A percentile compares a stretch with the other conserved stretches of the same genome.
Conservation (phyloP, 2,888 invertebrate species). For the Bugula neritina region DNA sequence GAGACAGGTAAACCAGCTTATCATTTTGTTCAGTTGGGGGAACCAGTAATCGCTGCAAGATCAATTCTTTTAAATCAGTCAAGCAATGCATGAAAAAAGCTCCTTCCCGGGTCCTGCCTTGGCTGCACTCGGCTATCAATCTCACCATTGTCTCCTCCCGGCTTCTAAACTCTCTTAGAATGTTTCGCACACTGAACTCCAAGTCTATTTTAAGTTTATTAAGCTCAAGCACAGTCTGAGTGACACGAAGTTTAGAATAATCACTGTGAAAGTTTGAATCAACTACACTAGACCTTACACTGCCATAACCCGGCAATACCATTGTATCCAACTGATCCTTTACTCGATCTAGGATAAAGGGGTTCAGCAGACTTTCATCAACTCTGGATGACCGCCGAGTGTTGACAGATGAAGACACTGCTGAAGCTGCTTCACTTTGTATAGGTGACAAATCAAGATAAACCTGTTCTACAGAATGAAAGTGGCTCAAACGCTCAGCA, state of each 20-base stretch:
- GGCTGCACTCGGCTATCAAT: not conserved
- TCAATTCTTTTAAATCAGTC: constrained; percentile 45
- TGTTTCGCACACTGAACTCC: not conserved
- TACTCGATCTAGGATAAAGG: not conserved
- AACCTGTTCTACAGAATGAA: constrained; percentile 37
- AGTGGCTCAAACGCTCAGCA: constrained; percentile 38
- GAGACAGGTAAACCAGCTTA: constrained; percentile 44
- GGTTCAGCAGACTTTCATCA: not conserved
- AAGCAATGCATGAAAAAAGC: constrained; percentile 36
- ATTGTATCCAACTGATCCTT: not conserved
- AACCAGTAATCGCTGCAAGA: constrained; percentile 47
- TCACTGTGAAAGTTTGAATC: not conserved
- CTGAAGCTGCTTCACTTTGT: not conserved
- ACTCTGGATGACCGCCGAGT: not conserved
- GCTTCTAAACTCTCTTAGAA: not conserved
- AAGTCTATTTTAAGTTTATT: not conserved
- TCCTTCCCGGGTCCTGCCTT: constrained; percentile 31
- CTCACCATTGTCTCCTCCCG: not conserved
- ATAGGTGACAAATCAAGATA: not conserved
- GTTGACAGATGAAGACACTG: not conserved
- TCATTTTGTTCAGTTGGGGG: constrained; percentile 51
- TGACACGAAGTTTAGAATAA: not conserved
- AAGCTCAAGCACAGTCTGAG: not conserved
- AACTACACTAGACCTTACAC: not conserved
- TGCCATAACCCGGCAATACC: not conserved